Conservation (phyloP, 1,140 invertebrate genomes). For the Habropoda laboriosa region DNA sequence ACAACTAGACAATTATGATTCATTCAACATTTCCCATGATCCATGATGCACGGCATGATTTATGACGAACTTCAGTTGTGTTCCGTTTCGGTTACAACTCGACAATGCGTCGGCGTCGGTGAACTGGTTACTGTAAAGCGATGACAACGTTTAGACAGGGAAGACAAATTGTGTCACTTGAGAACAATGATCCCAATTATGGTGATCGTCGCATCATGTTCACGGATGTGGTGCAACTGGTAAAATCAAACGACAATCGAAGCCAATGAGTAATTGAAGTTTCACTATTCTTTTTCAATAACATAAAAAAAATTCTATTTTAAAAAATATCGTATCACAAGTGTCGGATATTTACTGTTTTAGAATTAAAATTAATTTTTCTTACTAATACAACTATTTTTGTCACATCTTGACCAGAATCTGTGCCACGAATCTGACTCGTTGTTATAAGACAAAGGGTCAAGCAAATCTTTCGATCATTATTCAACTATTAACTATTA, state of each 20-base stretch:
- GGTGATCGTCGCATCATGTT: slow-evolving; percentile 39
- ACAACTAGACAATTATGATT: slow-evolving; percentile 26
- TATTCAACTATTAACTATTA: too few relatives aligned
- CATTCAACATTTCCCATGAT: slow-evolving; percentile 26
- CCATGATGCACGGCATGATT: slow-evolving; percentile 25
- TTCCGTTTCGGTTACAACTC: slow-evolving; percentile 17
- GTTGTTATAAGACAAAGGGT: too few relatives aligned
- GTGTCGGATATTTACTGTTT: too few relatives aligned
- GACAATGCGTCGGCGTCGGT: slow-evolving; percentile 21
- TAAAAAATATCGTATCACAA: neutral
- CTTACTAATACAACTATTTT: too few relatives aligned
- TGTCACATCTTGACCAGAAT: too few relatives aligned
- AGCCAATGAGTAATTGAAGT: neutral
- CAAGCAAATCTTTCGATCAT: too few relatives aligned
- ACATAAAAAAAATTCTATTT: neutral
- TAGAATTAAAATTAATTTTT: too few relatives aligned
- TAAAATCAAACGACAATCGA: slow-evolving; percentile 14
- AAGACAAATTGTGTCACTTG: slow-evolving; percentile 61
- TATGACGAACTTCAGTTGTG: slow-evolving; percentile 25
- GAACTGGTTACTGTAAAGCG: slow-evolving; percentile 45
- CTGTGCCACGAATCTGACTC: too few relatives aligned
- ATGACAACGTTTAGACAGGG: slow-evolving; percentile 47
- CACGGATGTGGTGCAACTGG: slow-evolving; percentile 29
- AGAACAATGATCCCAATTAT: slow-evolving; percentile 62
- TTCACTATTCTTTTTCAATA: neutral